Base-by-base conservation (phyloP, 2,888 invertebrate genomes). In the Eupithecia exiguata region DNA sequence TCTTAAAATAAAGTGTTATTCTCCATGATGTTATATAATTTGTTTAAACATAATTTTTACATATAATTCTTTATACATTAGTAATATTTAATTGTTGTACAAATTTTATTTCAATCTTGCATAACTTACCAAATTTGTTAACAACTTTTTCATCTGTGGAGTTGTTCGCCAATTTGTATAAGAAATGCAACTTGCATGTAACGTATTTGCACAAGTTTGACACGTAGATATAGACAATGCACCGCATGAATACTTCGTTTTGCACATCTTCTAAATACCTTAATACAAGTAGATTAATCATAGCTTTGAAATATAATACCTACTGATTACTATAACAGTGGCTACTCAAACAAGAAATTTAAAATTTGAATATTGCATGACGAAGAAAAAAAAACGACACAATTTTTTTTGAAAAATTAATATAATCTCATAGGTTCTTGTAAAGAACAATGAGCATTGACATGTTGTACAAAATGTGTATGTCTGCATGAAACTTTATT, bases 281-380 rank as follows among this genome's bases (percentile, higher is more conserved):
- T 80, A 77, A 76, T 74, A 75, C 69, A 70, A 71, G 73, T 78
- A 81, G 76, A 71, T 74, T 58, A 63, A 68, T 62, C n/a, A 38
- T 77, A 82, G 70, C 81, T 78, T 74, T 78, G 74, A 81, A 69
- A 72, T 46, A 25, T 77, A 81, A 75, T 81, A 78, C 69, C 69
- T 36, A 72, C 78, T 71, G 78, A 73, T 70, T 74, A 58, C 65
- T 80, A 71, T 68, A 73, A 78, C 84, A 87, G 83, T 81, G 72
- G 82, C 80, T 79, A 83, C 92, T 92, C 91, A 91, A 92, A 93
- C 92, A 90, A 82, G 89, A 91, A 92, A 89, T 92, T 90, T 81
- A 75, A 81, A 85, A 74, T 72, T 74, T 53, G 9, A 68, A 38
- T 71, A n/a, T 58, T 66, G 72, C 78, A 79, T 75, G 80, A 77